A percentile compares a stretch with the other conserved stretches of the same genome.
Conservation (phyloP, 2,888 invertebrate species). For the Smittia aterrima region DNA sequence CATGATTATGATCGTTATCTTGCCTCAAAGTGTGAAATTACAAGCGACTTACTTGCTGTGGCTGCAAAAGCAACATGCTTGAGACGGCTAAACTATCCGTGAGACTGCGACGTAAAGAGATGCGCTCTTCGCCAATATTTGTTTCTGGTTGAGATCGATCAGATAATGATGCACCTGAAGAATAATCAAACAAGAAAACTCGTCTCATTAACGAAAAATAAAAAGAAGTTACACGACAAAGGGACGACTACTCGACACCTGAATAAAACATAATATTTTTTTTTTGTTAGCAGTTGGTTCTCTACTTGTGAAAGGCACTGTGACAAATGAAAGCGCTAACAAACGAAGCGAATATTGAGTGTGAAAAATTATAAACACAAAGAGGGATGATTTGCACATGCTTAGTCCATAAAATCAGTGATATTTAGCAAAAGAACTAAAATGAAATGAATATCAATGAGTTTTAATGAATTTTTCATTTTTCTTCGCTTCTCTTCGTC, state of each 20-base stretch:
- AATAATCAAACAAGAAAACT: background rate
- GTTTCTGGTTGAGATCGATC: slow-evolving; percentile 33
- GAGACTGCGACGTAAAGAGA: slow-evolving; percentile 32
- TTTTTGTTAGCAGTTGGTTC: background rate
- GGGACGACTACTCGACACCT: slow-evolving; percentile 4
- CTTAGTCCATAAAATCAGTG: slow-evolving; percentile 43
- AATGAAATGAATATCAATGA: slow-evolving; percentile 33
- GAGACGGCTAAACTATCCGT: slow-evolving; percentile 49
- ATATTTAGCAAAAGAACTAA: slow-evolving; percentile 41
- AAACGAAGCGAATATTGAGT: background rate
- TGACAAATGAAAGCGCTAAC: slow-evolving; percentile 26
- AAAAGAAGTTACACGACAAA: background rate
- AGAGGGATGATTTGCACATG: slow-evolving; percentile 36
- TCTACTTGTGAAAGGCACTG: slow-evolving; percentile 18
- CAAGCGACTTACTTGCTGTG: slow-evolving; percentile 75
- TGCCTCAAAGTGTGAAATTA: slow-evolving; percentile 5
- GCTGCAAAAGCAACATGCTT: slow-evolving; percentile 93
- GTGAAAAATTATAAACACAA: slow-evolving; percentile 29
- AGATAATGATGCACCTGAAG: slow-evolving; percentile 41
- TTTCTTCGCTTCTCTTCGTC: background rate
- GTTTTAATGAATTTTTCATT: slow-evolving; percentile 33
- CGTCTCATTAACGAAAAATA: slow-evolving; percentile 4
- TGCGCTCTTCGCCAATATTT: slow-evolving; percentile 28
- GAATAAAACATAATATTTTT: slow-evolving; percentile 31
- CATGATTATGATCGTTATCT: slow-evolving; percentile 33